Evolutionary conservation across 2,888 invertebrate species (phyloP).

Genomic region (Orchesella flavescens): DNA sequence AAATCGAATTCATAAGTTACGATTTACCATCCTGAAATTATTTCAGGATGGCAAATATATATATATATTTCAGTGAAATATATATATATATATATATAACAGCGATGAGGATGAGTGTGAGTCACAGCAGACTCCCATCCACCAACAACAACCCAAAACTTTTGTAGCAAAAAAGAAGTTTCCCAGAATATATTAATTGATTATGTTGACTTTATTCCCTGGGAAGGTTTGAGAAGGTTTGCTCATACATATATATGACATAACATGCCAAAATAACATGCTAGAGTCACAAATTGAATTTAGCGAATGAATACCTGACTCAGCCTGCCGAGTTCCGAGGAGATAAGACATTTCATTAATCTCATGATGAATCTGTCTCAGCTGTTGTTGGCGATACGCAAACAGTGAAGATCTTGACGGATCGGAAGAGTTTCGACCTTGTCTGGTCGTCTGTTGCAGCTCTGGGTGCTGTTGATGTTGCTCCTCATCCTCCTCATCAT

Average conservation of each 20-base stretch:
- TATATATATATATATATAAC: background rate
- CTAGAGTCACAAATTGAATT: constrained; percentile 18
- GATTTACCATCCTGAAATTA: background rate
- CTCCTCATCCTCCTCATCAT: constrained; percentile 34
- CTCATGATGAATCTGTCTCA: constrained; percentile 66
- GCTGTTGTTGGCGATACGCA: constrained; percentile 64
- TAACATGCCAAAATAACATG: too few relatives aligned
- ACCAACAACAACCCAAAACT: too few relatives aligned
- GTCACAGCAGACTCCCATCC: background rate
- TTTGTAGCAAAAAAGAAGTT: too few relatives aligned
- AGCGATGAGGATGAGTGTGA: background rate
- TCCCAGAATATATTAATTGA: too few relatives aligned
- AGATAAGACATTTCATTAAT: constrained; percentile 65
- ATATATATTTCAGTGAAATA: too few relatives aligned
- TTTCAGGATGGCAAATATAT: too few relatives aligned
- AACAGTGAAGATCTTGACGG: constrained; percentile 57
- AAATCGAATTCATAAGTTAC: background rate
- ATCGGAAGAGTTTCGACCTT: constrained; percentile 41
- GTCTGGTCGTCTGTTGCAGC: constrained; percentile 25
- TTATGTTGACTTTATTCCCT: too few relatives aligned
- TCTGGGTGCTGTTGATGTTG: background rate
- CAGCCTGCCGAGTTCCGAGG: constrained; percentile 55
- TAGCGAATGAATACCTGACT: constrained; percentile 49
- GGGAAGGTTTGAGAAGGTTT: too few relatives aligned
- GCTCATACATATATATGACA: too few relatives aligned